Conservation (phyloP, 2,113 vertebrate species). For the Tricholaema leucomelas region DNA sequence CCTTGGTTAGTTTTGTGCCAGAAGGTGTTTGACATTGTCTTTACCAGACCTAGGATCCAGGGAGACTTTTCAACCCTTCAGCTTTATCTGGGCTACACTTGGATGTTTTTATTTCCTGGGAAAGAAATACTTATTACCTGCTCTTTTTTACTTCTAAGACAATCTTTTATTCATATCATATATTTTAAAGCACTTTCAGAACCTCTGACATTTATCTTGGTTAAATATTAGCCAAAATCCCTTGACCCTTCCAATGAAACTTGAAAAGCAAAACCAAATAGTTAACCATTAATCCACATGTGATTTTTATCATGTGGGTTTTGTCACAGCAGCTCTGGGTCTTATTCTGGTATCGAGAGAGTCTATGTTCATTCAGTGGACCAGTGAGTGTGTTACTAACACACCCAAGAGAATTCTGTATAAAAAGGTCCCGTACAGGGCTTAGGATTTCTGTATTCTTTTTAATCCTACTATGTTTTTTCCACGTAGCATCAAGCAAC, state of each 20-base stretch:
- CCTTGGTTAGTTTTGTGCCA: not conserved
- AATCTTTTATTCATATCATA: not conserved
- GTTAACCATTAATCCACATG: not conserved
- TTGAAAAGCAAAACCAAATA: constrained; percentile 20
- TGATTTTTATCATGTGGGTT: constrained; percentile 16
- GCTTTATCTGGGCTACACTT: not conserved
- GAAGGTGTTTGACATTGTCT: not conserved
- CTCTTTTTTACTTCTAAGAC: not conserved
- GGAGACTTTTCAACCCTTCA: not conserved
- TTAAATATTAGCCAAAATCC: constrained; percentile 15
- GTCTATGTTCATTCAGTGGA: not conserved
- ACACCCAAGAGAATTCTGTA: not conserved
- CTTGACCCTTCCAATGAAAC: constrained; percentile 6
- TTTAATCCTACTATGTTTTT: not conserved
- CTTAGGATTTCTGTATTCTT: not conserved
- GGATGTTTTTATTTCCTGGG: not conserved
- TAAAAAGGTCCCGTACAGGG: not conserved
- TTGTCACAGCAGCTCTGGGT: not conserved
- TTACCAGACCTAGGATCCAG: not conserved
- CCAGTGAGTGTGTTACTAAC: not conserved
- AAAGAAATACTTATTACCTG: not conserved
- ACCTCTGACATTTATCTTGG: not conserved
- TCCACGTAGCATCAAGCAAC: not conserved
- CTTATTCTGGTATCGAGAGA: not conserved
- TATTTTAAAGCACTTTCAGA: not conserved